Base-by-base conservation (phyloP, 1,140 invertebrate genomes). In the Scaptomyza montana region DNA sequence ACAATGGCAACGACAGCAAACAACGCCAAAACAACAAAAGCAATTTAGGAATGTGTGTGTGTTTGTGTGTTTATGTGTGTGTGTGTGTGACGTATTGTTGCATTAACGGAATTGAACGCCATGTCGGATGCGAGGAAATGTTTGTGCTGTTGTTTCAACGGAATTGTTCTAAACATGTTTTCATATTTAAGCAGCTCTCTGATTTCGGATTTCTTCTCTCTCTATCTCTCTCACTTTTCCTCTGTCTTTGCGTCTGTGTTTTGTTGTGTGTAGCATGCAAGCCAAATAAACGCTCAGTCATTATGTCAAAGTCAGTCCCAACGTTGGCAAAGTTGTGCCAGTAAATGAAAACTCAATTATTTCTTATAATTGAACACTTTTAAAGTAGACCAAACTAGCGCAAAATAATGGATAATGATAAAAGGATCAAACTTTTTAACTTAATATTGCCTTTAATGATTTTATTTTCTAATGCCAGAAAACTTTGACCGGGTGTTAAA, bases 111-210 rank as follows among this genome's bases (percentile, higher is more conserved):
- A 87, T 89, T 87, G 84, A 86, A 87, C 73, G 84, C 63, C 69
- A 84, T 87, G 84, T 89, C 82, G 82, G 84, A 84, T 77, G 84
- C 78, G 73, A 84, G 84, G 76, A 87, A 89, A 84, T 87, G 84
- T 84, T 89, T 64, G 76, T 73, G 50, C 33, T 30, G 30, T 87
- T 67, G 78, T 71, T 82, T 74, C 77, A 82, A 70, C 82, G 67
- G 50, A 79, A 77, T 51, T 68, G 63, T 51, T 49, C 71, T 60
- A 67, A 71, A 79, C 84, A 78, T 79, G 65, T 78, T 76, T 72
- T 33, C 59, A 67, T 79, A 50, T 79, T 50, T 30, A 25, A 68
- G 65, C 47, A 60, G 36, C 36, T 59, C 62, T 57, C 62, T 33
- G 56, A 59, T 47, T 59, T 45, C 8, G 56, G 56, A 21, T n/a